Percentiles rank a stretch among this genome's conserved stretches.
phyloP scores from a whole-genome alignment of 1,140 invertebrate species.

The Formica selysi region DNA sequence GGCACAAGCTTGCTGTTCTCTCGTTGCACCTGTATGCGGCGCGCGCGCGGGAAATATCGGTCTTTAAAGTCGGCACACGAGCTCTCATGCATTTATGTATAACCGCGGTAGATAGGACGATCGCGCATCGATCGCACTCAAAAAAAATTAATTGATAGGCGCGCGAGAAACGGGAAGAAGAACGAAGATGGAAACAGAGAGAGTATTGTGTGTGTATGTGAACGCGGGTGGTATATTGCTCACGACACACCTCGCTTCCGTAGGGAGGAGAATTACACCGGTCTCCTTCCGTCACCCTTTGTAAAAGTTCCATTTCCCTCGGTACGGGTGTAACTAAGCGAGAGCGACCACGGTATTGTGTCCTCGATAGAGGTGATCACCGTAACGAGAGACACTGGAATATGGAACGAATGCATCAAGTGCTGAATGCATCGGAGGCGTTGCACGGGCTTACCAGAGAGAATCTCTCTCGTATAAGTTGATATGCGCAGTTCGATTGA shows the following conservation, averaged over 20 bases:
- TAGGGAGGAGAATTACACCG: conserved; percentile 22
- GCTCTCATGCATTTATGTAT: conserved; percentile 67
- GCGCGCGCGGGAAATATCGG: conserved; percentile 41
- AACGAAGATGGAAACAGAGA: not conserved
- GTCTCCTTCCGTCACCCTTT: conserved; percentile 33
- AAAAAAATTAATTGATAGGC: conserved; percentile 67
- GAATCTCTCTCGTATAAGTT: conserved; percentile 19
- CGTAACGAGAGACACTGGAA: conserved; percentile 35
- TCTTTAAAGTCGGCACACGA: conserved; percentile 66
- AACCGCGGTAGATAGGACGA: conserved; percentile 24
- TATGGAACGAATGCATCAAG: conserved; percentile 53
- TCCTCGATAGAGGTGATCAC: conserved; percentile 45
- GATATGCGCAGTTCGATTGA: conserved; percentile 33
- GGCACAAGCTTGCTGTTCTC: conserved; percentile 6
- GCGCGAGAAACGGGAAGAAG: not conserved
- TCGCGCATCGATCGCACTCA: conserved; percentile 46
- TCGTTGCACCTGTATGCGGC: not conserved
- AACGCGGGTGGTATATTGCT: not conserved
- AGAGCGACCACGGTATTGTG: conserved; percentile 43
- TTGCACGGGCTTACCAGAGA: conserved; percentile 2
- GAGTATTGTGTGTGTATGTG: not conserved
- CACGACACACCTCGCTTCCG: not conserved
- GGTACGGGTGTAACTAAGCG: conserved; percentile 29
- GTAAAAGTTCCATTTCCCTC: conserved; percentile 60
- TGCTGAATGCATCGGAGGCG: not conserved